phyloP scores from a whole-genome alignment of 2,888 invertebrate genomes.

The Xylocampa areola region DNA sequence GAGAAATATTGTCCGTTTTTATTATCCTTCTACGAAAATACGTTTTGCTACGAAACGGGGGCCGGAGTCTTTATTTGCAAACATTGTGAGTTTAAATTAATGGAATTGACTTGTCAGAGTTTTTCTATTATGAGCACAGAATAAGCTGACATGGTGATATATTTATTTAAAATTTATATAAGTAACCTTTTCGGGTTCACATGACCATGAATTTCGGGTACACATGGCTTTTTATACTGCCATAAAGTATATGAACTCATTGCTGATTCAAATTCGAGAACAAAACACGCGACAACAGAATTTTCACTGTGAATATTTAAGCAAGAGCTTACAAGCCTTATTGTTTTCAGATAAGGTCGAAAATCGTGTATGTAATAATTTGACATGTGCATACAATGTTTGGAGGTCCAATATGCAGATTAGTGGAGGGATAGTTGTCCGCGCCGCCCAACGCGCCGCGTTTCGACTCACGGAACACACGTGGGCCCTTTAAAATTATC shows the following conservation, averaged over 20 bases:
- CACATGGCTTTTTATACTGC: too few relatives aligned
- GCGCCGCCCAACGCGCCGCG: constrained; percentile 68
- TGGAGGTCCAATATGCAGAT: constrained; percentile 83
- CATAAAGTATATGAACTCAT: constrained; percentile 50
- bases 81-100: constrained; percentile 75
- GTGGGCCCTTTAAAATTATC: constrained; percentile 79
- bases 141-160: constrained; percentile 28
- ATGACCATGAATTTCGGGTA: too few relatives aligned
- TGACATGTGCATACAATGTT: constrained; percentile 63
- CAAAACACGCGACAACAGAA: constrained; percentile 34
- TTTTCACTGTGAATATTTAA: constrained; percentile 15
- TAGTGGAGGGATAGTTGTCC: constrained; percentile 81
- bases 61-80: constrained; percentile 85
- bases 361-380: constrained; percentile 48
- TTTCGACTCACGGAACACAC: constrained; percentile 77
- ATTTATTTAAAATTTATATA: constrained; percentile 26
- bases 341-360: constrained; percentile 48
- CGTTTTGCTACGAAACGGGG: constrained; percentile 68
- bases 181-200: constrained; percentile 21
- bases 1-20: constrained; percentile 80
- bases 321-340: constrained; percentile 42
- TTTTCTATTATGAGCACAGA: constrained; percentile 28
- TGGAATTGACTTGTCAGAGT: constrained; percentile 67
- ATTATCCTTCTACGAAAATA: constrained; percentile 76
- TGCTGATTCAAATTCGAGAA: constrained; percentile 35